Base-by-base conservation (phyloP, 2,797 vertebrate genomes). In the Paguma larvata region DNA sequence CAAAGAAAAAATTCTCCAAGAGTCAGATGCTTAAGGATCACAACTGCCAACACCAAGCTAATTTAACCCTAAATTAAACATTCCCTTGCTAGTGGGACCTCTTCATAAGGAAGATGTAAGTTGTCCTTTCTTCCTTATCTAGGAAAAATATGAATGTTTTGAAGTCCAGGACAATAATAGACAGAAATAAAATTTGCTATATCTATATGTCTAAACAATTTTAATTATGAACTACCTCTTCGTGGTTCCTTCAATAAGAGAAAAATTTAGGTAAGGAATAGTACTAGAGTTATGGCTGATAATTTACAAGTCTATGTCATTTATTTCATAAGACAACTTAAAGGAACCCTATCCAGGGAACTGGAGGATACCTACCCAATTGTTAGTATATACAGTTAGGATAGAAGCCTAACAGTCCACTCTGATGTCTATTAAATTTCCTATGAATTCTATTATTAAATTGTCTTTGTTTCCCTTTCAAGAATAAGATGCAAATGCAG, bases 1-100 rank as follows among this genome's bases (percentile, higher is more conserved):
- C 13, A 23, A n/a, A 21, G 41, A 19, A 92, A 13, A 94, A 88
- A 78, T 83, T 72, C 68, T 93, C 90, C 75, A 87, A 80, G n/a
- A 85, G 92, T 97, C 86, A 67, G 4, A 15, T 51, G 89, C 83
- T 89, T 79, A 48, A 94, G 80, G 67, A 92, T 93, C 85, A 68
- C 6, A 97, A 68, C 95, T 96, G 68, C 88, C 97, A 88, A 93
- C 96, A 97, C 25, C 75, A 82, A 94, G 92, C 84, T 93, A 87
- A 97, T 96, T 97, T 97, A 93, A 96, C 77, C 82, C 90, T 97
- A 95, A 97, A 96, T 97, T 95, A 98, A 98, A 90, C 6, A 72
- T 89, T 53, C 82, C 38, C 59, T 89, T 96, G 85, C 63, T 96
- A 41, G 0, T 0, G 30, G 56, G 68, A 84, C 44, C n/a, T 86